Conservation (phyloP, 1,140 invertebrate genomes). For the Calephelis virginiensis region DNA sequence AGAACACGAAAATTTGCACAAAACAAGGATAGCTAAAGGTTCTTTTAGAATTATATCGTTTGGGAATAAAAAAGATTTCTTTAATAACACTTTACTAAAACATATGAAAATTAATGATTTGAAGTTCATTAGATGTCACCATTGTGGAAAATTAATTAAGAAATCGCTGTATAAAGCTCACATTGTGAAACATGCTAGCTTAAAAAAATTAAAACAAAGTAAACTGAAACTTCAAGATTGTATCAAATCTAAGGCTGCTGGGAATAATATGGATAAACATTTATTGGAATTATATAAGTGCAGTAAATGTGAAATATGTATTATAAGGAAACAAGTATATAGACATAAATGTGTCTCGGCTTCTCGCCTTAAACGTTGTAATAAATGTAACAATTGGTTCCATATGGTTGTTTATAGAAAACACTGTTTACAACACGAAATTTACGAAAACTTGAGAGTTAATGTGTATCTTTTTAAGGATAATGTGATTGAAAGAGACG, state of each 20-base stretch:
- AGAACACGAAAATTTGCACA: constrained; percentile 23
- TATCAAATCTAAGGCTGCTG: background rate
- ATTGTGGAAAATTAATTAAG: constrained; percentile 34
- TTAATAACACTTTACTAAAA: constrained; percentile 23
- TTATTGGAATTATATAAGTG: background rate
- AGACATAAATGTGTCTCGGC: background rate
- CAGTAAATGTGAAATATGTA: constrained; percentile 15
- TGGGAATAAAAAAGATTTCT: constrained; percentile 25
- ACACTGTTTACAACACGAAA: background rate
- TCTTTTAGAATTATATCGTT: constrained; percentile 28
- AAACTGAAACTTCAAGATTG: constrained; percentile 16
- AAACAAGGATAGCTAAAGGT: constrained; percentile 19
- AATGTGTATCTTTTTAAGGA: background rate
- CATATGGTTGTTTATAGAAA: background rate
- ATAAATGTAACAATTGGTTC: background rate
- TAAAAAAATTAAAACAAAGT: constrained; percentile 1
- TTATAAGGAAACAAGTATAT: constrained; percentile 11
- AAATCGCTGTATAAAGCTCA: constrained; percentile 32
- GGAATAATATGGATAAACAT: background rate
- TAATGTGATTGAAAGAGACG: background rate
- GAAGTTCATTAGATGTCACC: constrained; percentile 38
- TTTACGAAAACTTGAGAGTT: background rate
- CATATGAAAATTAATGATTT: constrained; percentile 27
- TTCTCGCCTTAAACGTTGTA: background rate
- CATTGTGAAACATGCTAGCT: constrained; percentile 21